Base-by-base conservation (phyloP, 2,113 vertebrate genomes). In the Actenoides hombroni region DNA sequence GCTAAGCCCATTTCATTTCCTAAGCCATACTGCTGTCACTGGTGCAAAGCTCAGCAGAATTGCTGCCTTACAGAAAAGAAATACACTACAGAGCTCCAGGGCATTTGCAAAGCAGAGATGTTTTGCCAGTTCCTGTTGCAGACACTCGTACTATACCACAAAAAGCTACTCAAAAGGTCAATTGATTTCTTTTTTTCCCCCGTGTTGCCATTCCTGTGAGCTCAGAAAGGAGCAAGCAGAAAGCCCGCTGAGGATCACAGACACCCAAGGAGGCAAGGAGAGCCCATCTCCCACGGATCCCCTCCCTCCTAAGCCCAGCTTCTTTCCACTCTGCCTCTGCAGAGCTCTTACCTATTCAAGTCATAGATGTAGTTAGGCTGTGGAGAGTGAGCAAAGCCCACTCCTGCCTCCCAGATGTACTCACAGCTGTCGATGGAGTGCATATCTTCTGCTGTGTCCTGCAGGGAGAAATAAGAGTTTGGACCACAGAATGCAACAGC, bases 341-440 rank as follows among this genome's bases (percentile, higher is more conserved):
- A 79, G 80, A 78, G 40, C 51, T 25, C 98, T 98, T 97, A 99
- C 99, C 99, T 99, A 88, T 99, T 99, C 93, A 99, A 98, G 96
- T 99, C 99, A 51, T 99, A 99, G 95, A 98, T 98, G 94, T 99
- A 99, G 97, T 98, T 99, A 83, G 99, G 99, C 70, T 99, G 98
- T 1, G 99, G 99, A 6, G 99, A 99, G 91, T 99, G 99, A 59
- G 99, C 99, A 63, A 99, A 99, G 91, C 99, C 99, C 96, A 99
- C 99, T 5, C 99, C 99, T 2, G 99, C 99, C 96, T 99, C 99
- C 99, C 99, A 99, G 97, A 99, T 99, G 98, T 99, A 99, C 90
- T 99, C 99, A 91, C 99, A 99, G 98, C 99, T 99, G 98, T 99
- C 99, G 14, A 99, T 98, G 33, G 99, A 99, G 94, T 99, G 99